These are phyloP conservation scores for Poecilobothrus nobilitatus DNA, from an alignment of 2,888 invertebrate species.

Conservation along the genomic window DNA sequence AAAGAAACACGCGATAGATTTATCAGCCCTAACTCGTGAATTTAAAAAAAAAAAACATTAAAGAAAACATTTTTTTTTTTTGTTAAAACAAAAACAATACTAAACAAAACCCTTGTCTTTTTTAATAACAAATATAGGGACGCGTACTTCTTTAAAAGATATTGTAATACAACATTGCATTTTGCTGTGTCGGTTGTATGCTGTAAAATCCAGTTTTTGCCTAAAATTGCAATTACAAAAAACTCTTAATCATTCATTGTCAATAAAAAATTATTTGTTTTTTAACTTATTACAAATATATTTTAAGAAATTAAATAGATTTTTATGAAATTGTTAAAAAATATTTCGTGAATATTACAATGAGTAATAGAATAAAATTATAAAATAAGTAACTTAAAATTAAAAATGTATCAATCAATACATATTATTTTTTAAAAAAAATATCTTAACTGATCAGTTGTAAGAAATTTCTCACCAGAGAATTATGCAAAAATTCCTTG, in stretches of 20 bases:
- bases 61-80: slow-evolving; percentile 11
- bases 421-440: no score
- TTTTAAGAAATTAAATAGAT: background rate
- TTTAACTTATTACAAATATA: slow-evolving; percentile 5
- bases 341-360: background rate
- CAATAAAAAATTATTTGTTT: background rate
- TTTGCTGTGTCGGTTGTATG: slow-evolving; percentile 73
- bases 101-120: background rate
- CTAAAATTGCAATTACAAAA: slow-evolving; percentile 48
- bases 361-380: slow-evolving; percentile 1
- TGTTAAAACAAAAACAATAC: background rate
- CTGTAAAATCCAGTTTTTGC: slow-evolving; percentile 96
- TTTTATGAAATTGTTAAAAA: background rate
- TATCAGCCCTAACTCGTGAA: slow-evolving; percentile 6
- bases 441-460: no score
- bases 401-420: background rate
- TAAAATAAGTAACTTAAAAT: background rate
- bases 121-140: slow-evolving; percentile 25
- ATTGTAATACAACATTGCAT: slow-evolving; percentile 81
- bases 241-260: slow-evolving; percentile 23
- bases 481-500: no score
- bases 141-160: slow-evolving; percentile 76
- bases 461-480: no score
- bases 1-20: slow-evolving; percentile 12
- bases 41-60: slow-evolving; percentile 1